Base-by-base conservation (phyloP, 2,113 vertebrate genomes). In the Cyrtonyx montezumae region DNA sequence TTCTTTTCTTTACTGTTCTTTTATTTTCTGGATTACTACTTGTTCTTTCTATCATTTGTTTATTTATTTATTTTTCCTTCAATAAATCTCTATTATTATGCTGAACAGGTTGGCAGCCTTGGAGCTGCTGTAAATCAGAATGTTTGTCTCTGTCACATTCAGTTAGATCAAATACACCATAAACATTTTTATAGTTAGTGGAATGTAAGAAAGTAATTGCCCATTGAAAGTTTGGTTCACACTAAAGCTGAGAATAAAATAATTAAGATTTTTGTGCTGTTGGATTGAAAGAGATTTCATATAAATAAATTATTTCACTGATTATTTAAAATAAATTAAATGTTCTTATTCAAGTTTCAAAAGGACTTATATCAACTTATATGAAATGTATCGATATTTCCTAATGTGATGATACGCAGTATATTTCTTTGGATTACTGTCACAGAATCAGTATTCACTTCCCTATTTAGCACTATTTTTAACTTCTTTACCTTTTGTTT, bases 81-180 rank as follows among this genome's bases (percentile, higher is more conserved):
- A 5, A 51, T 9, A 11, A 69, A n/a, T 43, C 17, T 32, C 3
- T 66, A 65, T 87, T 53, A 4, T 46, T 84, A 61, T 87, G 73
- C 69, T 68, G 74, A 71, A 68, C 51, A 86, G 17, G 32, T 20
- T 65, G 67, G 48, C 8, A 71, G 10, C 26, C 34, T 8, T 42
- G 25, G 30, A 80, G 84, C 84, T 66, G 46, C 36, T 73, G 16
- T 69, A 78, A 91, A 80, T 76, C n/a, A 75, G 61, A 93, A 73
- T 46, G 7, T 66, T 91, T 85, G 12, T 78, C 40, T 93, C 65
- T 78, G 48, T 9, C 42, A 79, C 26, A 68, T 76, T 86, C 36
- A 42, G 22, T 94, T 85, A 59, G 9, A 70, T 56, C 48, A 90
- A 55, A 58, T 79, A 55, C 32, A 20, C 55, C 26, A 46, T 68